Percentiles rank a stretch among this genome's conserved stretches.
Conservation (phyloP, 2,888 invertebrate species). For the Cantharis nigra region DNA sequence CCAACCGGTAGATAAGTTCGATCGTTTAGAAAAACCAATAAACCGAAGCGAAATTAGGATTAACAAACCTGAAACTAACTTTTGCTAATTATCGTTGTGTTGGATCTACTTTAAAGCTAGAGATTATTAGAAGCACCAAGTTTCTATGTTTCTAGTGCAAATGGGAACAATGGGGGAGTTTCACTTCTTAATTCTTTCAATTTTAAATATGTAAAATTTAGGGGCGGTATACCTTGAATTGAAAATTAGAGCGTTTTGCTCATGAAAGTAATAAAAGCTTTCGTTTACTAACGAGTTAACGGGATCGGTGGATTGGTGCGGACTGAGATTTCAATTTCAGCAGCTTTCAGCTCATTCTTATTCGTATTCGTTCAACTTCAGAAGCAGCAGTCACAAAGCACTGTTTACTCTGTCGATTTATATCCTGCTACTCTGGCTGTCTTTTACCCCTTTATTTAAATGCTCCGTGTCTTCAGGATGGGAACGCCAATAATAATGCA, state of each 20-base stretch:
- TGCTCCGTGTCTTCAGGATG: slow-evolving; percentile 37
- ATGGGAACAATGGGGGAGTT: slow-evolving; percentile 5
- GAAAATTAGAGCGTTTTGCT: background rate
- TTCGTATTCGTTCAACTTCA: slow-evolving; percentile 43
- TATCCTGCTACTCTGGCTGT: slow-evolving; percentile 43
- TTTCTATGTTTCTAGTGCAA: background rate
- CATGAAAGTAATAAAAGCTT: background rate
- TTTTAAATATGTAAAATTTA: background rate
- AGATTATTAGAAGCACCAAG: background rate
- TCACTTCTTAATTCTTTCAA: background rate
- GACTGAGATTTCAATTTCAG: slow-evolving; percentile 45
- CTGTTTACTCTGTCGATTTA: slow-evolving; percentile 49
- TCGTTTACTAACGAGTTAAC: slow-evolving; percentile 16
- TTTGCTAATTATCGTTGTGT: slow-evolving; percentile 22
- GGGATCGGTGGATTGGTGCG: slow-evolving; percentile 22
- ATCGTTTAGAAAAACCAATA: slow-evolving; percentile 16
- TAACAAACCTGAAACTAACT: slow-evolving; percentile 23
- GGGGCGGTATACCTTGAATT: background rate
- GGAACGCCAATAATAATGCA: slow-evolving; percentile 36
- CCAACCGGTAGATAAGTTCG: slow-evolving; percentile 7
- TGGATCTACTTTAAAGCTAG: slow-evolving; percentile 17
- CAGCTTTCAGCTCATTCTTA: slow-evolving; percentile 43
- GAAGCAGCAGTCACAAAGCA: slow-evolving; percentile 43
- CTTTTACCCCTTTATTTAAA: slow-evolving; percentile 45
- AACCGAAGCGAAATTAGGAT: slow-evolving; percentile 23